Evolutionary conservation across 2,888 invertebrate species (phyloP).

Genomic region (Agonopterix arenella): DNA sequence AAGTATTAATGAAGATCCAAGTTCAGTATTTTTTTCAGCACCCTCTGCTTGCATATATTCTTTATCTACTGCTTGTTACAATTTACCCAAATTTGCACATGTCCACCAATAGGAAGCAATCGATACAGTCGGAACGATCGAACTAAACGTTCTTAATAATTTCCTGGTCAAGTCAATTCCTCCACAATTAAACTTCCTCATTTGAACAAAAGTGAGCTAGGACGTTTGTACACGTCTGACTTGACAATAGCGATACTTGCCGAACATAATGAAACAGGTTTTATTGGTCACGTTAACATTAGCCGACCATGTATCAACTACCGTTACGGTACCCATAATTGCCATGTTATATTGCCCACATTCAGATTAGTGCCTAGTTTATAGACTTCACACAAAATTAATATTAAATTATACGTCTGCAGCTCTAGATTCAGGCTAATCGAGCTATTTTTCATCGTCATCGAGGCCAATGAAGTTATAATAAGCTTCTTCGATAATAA

Average conservation of each 20-base stretch:
- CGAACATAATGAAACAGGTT: slow-evolving; percentile 34
- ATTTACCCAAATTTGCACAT: neutral
- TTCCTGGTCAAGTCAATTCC: slow-evolving; percentile 48
- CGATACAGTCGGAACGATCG: slow-evolving; percentile 38
- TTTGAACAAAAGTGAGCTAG: slow-evolving; percentile 39
- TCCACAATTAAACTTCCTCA: slow-evolving; percentile 55
- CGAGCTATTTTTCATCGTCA: neutral
- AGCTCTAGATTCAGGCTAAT: neutral
- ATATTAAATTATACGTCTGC: neutral
- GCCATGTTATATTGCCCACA: neutral
- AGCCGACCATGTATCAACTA: slow-evolving; percentile 16
- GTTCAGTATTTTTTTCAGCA: too few species aligned
- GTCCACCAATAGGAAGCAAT: slow-evolving; percentile 25
- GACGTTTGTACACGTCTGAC: slow-evolving; percentile 29
- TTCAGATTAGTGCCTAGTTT: too few species aligned
- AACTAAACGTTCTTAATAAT: slow-evolving; percentile 38
- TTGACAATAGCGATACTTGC: slow-evolving; percentile 37
- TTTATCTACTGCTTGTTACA: too few species aligned
- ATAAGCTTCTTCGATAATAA: too few species aligned
- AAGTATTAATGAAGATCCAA: too few species aligned
- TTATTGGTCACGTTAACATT: slow-evolving; percentile 29
- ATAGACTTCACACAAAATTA: neutral
- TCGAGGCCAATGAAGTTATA: neutral
- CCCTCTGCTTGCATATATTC: too few species aligned
- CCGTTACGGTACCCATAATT: slow-evolving; percentile 11